Conservation (phyloP, 2,113 vertebrate genomes). For the Narcine bancroftii region DNA sequence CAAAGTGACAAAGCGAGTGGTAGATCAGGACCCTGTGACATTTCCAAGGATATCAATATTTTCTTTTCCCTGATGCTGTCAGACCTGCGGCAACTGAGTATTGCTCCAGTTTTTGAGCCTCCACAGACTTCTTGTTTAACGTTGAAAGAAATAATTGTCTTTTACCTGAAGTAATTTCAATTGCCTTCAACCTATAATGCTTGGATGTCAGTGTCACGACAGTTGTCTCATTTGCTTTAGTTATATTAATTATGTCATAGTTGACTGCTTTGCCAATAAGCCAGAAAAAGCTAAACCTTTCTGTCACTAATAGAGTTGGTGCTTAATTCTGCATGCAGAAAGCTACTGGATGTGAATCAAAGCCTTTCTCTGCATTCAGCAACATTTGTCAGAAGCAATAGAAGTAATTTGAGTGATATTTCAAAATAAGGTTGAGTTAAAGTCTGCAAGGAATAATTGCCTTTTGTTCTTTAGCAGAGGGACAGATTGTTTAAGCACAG, state of each 20-base stretch:
- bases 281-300: slow-evolving; percentile 22
- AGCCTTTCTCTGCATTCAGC: slow-evolving; percentile 15
- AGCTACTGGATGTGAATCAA: slow-evolving; percentile 28
- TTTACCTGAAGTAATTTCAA: slow-evolving; percentile 31
- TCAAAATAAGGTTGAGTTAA: slow-evolving; percentile 43
- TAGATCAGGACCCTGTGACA: too few relatives aligned
- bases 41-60: too few relatives aligned
- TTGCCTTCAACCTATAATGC: slow-evolving; percentile 7
- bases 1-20: too few relatives aligned
- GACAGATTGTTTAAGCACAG: slow-evolving; percentile 52
- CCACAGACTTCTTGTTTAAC: too few relatives aligned
- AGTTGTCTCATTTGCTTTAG: slow-evolving; percentile 20
- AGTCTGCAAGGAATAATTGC: slow-evolving; percentile 49
- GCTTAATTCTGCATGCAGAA: slow-evolving; percentile 35
- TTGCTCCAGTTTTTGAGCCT: too few relatives aligned
- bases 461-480: slow-evolving; percentile 47
- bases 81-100: too few relatives aligned
- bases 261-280: slow-evolving; percentile 34
- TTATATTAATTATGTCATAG: slow-evolving; percentile 18
- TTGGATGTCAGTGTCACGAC: not conserved
- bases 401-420: slow-evolving; percentile 52
- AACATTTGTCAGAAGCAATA: slow-evolving; percentile 42
- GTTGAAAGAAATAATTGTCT: not conserved
- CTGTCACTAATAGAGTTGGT: slow-evolving; percentile 31
- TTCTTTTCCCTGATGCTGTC: too few relatives aligned